These are phyloP conservation scores for Schizopygopsis malacanthus DNA, from an alignment of 2,797 vertebrate species.

Conservation along the genomic window DNA sequence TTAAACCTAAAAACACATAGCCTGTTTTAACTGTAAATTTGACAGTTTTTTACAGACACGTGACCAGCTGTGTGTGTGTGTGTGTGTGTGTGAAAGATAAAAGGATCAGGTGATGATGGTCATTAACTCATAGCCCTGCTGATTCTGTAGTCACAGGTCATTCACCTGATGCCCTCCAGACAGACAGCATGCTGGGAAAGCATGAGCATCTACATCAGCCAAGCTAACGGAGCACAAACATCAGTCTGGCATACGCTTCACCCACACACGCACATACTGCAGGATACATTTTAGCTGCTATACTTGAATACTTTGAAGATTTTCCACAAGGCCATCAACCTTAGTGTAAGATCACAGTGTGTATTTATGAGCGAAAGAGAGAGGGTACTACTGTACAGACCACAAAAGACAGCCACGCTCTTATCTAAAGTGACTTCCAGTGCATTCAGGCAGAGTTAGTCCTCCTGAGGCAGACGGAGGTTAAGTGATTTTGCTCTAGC, in stretches of 20 bases:
- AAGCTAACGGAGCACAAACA: slow-evolving; percentile 18
- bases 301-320: background rate
- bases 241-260: slow-evolving; percentile 1
- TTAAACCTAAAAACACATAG: background rate
- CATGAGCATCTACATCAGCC: slow-evolving; percentile 19
- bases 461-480: background rate
- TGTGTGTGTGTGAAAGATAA: no score
- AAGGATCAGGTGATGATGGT: slow-evolving; percentile 30
- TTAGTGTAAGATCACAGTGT: slow-evolving; percentile 14
- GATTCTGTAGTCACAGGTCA: slow-evolving; percentile 42
- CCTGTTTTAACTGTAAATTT: background rate
- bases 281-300: background rate
- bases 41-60: background rate
- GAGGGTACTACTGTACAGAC: background rate
- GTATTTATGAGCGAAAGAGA: background rate
- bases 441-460: background rate
- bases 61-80: background rate
- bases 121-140: slow-evolving; percentile 52
- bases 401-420: background rate
- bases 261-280: slow-evolving; percentile 20
- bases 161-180: slow-evolving; percentile 40
- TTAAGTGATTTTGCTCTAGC: slow-evolving; percentile 12
- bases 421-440: slow-evolving; percentile 16
- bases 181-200: slow-evolving; percentile 39
- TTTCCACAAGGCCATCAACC: slow-evolving; percentile 14